Percentiles rank a stretch among this genome's conserved stretches.
Evolutionary conservation across 1,140 invertebrate genomes (phyloP).

Genomic region (Ceratoteleas bidentatus): DNA sequence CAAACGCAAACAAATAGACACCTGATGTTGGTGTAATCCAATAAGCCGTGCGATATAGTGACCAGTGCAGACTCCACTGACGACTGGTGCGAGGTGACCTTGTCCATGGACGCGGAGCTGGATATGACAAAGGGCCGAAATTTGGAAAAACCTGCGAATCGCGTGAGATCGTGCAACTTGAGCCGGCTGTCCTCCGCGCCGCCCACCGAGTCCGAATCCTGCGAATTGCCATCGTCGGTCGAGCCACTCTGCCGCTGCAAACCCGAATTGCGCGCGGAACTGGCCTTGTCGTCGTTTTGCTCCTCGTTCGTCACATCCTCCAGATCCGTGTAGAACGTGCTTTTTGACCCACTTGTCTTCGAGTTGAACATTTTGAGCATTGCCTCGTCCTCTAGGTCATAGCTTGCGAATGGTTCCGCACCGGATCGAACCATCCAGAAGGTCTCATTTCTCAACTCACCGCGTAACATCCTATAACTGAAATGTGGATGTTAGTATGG

Average conservation of each 20-base stretch:
- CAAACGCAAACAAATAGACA: conserved; percentile 52
- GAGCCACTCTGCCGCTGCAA: conserved; percentile 70
- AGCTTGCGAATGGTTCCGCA: conserved; percentile 73
- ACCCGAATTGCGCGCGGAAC: conserved; percentile 63
- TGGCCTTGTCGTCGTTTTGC: conserved; percentile 29
- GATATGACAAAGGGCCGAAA: conserved; percentile 79
- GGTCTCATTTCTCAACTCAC: conserved; percentile 75
- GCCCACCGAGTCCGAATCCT: conserved; percentile 72
- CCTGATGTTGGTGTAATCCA: conserved; percentile 79
- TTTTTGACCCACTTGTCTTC: conserved; percentile 72
- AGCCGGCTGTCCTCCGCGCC: conserved; percentile 71
- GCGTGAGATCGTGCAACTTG: conserved; percentile 76
- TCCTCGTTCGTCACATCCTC: conserved; percentile 65
- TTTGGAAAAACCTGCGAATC: conserved; percentile 75
- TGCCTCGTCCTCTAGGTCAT: conserved; percentile 39
- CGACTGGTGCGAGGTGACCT: conserved; percentile 68
- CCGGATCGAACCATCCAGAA: conserved; percentile 75
- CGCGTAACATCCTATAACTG: conserved; percentile 76
- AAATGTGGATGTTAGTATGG: background rate
- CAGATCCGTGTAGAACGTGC: conserved; percentile 78
- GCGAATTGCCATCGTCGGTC: conserved; percentile 75
- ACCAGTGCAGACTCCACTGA: conserved; percentile 72
- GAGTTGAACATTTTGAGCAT: conserved; percentile 78
- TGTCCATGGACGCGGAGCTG: conserved; percentile 69
- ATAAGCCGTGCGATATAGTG: conserved; percentile 76